Evolutionary conservation across 2,113 vertebrate genomes (phyloP), one percentile per base, ranked within the genome.

Genomic region (Tragelaphus buxtoni): DNA sequence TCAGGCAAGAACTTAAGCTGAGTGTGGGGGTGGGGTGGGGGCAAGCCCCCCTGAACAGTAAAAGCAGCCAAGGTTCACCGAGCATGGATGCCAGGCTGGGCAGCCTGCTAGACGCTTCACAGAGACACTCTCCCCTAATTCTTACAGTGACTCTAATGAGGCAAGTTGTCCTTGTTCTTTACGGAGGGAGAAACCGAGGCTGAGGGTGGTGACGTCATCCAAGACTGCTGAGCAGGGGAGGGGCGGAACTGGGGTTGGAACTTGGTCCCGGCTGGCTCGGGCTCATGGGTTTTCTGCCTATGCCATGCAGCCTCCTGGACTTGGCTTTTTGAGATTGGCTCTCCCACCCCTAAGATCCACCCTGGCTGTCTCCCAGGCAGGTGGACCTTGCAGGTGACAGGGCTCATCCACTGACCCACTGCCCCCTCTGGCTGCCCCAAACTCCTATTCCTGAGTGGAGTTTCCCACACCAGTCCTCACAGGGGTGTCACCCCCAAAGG

Each of bases 1-100:
- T 99, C 98, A 99, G 99, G 99, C 99, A 82, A 98, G 99, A 97
- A 76, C 28, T 53, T 1, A 2, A 14, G 18, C 39, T 4, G 13
- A 5, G 26, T 5, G 42, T 42, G 42, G 42, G 42, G 5, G 42
- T 5, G 14, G 45, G 26, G 5, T 26, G 39, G 10, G 17, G 13
- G 22, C 45, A 14, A 2, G 14, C 9, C 13, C 11, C 72, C 17
- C 74, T 7, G 22, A 53, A 42, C 0, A 63, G 60, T 12, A 6
- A 61, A 39, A 30, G 12, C 79, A 12, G 32, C 60, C 28, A 5
- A 35, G 7, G 60, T 3, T 22, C 77, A 30, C 24, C 4, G 16
- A 2, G 20, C 51, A 4, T 14, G 30, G 7, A 30, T 0, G 11
- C 10, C 1, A 1, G 4, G 51, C 51, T 3, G 2, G 87, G 49